Conservation (phyloP, 2,888 invertebrate species). For the Ichneumoninae sp. region DNA sequence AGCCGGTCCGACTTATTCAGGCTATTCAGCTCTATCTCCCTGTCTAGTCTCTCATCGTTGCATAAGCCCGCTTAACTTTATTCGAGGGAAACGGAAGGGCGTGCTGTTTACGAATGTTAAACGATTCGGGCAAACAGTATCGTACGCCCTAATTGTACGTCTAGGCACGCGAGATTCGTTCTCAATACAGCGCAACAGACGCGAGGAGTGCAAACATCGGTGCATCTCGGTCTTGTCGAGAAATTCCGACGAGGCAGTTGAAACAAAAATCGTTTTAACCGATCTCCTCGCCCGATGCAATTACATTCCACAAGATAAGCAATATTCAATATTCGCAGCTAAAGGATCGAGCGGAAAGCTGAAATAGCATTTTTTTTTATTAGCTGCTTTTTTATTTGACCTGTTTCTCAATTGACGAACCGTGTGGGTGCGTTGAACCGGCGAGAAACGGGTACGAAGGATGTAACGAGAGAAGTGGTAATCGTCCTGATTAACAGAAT, state of each 20-base stretch:
- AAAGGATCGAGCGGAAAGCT: background rate
- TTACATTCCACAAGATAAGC: conserved; percentile 1
- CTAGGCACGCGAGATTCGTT: conserved; percentile 53
- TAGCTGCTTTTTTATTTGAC: background rate
- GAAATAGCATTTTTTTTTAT: background rate
- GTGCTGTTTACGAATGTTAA: conserved; percentile 56
- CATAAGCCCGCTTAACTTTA: conserved; percentile 35
- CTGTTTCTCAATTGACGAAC: conserved; percentile 15
- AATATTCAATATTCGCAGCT: background rate
- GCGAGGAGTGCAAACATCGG: conserved; percentile 38
- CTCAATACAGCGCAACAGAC: conserved; percentile 24
- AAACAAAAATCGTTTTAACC: conserved; percentile 17
- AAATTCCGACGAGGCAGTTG: background rate
- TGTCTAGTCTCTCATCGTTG: conserved; percentile 19
- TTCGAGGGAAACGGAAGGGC: conserved; percentile 41
- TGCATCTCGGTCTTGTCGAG: conserved; percentile 9
- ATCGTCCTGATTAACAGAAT: conserved; percentile 58
- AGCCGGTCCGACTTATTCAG: conserved; percentile 29
- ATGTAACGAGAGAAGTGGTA: conserved; percentile 57
- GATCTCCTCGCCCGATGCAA: background rate
- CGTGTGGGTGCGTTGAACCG: conserved; percentile 58
- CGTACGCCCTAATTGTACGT: conserved; percentile 47
- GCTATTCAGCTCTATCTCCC: conserved; percentile 25
- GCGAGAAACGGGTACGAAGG: conserved; percentile 33
- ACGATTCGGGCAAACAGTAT: conserved; percentile 50